Evolutionary conservation across 2,797 vertebrate genomes (phyloP), one percentile per base, ranked within the genome.

Genomic region (Malurus leucopterus): DNA sequence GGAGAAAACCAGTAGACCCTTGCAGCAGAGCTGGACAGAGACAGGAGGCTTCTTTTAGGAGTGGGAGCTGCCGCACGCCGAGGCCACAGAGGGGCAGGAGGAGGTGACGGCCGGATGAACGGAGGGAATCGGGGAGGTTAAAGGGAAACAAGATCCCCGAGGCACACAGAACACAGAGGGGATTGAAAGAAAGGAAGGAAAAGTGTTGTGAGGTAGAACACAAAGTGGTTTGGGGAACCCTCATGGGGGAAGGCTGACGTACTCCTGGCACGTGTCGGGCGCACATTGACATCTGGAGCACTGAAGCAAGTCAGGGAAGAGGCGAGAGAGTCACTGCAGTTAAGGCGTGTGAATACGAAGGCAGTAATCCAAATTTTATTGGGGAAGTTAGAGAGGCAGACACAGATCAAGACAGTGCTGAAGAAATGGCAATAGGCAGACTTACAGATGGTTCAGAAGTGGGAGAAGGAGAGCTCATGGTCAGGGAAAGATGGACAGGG

Each of bases 381-480:
- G 0, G 23, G 30, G 61, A 84, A 67, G 21, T 17, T 29, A 5
- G 47, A 92, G 30, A 91, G 50, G 83, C 54, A 91, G 61, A 76
- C 67, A 57, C 8, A 6, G 61, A 79, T 29, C 65, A 67, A 64
- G 51, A 62, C 21, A 49, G 32, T 41, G 41, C 22, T 70, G 50
- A 91, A 74, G 67, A 72, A 84, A 78, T 2, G 36, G 77, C 61
- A 90, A 74, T 2, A 74, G 44, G 73, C 58, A 93, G 70, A 92
- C 75, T 79, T 90, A 79, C 14, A 63, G 53, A 64, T 2, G 4
- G 50, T 38, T 78, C 47, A 82, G 64, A 85, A 90, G 40, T 47
- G 44, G 49, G 20, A 90, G 84, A 86, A 92, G 68, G 85, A 92
- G 64, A 91, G 76, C 41, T 94, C 91, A 92, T 70, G 76, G 86